A percentile compares a stretch with the other conserved stretches of the same genome.
phyloP scores from a whole-genome alignment of 53 echinoderm and acorn worm species.

The Astropecten irregularis region DNA sequence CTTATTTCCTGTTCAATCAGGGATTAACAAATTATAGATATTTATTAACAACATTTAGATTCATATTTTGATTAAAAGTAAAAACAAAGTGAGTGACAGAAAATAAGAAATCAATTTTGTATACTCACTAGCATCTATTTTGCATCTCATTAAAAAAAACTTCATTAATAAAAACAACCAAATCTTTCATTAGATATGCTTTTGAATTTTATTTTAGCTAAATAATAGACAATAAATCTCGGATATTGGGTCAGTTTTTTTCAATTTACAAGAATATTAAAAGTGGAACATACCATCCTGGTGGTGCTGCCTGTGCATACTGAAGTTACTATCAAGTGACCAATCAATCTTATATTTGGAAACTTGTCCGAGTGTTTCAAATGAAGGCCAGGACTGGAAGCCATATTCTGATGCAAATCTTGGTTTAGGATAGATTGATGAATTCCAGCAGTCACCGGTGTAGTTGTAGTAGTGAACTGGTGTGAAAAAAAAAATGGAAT shows the following conservation, averaged over 20 bases:
- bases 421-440: slow-evolving; percentile 68
- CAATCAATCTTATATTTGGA: slow-evolving; percentile 72
- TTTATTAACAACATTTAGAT: no score
- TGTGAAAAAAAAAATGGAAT: background rate
- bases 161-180: no score
- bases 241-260: no score
- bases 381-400: slow-evolving; percentile 89
- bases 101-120: background rate
- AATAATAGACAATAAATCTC: no score
- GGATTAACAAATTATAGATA: no score
- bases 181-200: no score
- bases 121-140: no score
- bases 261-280: no score
- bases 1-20: slow-evolving; percentile 79
- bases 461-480: slow-evolving; percentile 95
- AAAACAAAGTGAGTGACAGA: no score
- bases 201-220: no score
- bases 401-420: slow-evolving; percentile 94
- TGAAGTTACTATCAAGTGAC: slow-evolving; percentile 71
- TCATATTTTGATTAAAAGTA: no score
- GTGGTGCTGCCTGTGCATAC: slow-evolving; percentile 86
- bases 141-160: no score
- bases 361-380: slow-evolving; percentile 68
- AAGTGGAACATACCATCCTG: slow-evolving; percentile 71
- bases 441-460: slow-evolving; percentile 81